Percentiles rank a stretch among this genome's conserved stretches.
phyloP scores from a whole-genome alignment of 2,888 invertebrate species.

The Zygothrica quintamaculata region DNA sequence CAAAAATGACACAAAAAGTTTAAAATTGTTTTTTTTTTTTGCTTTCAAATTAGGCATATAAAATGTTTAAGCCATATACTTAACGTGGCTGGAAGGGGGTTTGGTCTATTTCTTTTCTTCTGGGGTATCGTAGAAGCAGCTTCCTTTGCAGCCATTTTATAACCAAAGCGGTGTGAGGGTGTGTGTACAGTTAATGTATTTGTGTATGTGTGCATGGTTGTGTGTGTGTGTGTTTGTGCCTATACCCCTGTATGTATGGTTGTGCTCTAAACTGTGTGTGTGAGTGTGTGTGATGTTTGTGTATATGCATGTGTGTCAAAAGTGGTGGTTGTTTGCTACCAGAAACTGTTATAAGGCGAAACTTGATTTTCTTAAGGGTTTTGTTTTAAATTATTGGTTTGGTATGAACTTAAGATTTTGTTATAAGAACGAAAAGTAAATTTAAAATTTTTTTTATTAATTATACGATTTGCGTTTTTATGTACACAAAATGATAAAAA shows the following conservation, averaged over 20 bases:
- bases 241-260: slow-evolving; percentile 55
- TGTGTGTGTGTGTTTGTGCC: slow-evolving; percentile 38
- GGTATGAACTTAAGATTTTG: slow-evolving; percentile 58
- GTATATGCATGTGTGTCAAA: slow-evolving; percentile 54
- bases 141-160: slow-evolving; percentile 80
- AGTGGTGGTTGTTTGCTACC: slow-evolving; percentile 72
- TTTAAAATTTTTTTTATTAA: slow-evolving; percentile 59
- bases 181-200: slow-evolving; percentile 28
- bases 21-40: slow-evolving; percentile 12
- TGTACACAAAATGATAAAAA: slow-evolving; percentile 77
- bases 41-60: too few relatives aligned
- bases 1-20: slow-evolving; percentile 53
- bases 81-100: slow-evolving; percentile 19
- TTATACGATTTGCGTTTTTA: slow-evolving; percentile 67
- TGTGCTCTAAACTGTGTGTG: slow-evolving; percentile 48
- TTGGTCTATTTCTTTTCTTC: slow-evolving; percentile 82
- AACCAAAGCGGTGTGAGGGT: slow-evolving; percentile 66
- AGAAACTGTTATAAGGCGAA: slow-evolving; percentile 61
- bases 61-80: slow-evolving; percentile 19
- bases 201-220: slow-evolving; percentile 23
- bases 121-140: slow-evolving; percentile 81
- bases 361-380: slow-evolving; percentile 53
- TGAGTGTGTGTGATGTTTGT: slow-evolving; percentile 44
- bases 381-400: slow-evolving; percentile 42
- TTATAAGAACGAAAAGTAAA: slow-evolving; percentile 65